Base-by-base conservation (phyloP, 2,888 invertebrate genomes). In the Perdita meconis region DNA sequence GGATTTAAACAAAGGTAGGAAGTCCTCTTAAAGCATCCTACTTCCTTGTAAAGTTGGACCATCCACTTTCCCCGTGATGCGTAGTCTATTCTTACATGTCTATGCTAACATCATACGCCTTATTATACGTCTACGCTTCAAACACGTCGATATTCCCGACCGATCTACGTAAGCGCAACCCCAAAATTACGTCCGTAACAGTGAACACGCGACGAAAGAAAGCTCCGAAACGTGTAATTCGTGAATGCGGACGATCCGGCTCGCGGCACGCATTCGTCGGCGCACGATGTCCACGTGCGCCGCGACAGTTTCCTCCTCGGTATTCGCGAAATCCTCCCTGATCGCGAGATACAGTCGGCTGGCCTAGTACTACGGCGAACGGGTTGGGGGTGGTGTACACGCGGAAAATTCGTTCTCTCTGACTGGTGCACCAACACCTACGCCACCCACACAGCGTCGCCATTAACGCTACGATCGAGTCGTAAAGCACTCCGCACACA, bases 401-500 rank as follows among this genome's bases (percentile, higher is more conserved):
- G 65, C 60, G 59, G 78, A 78, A 78, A 78, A 38, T 59, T 57
- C 64, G 30, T 69, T 47, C 47, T 44, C 72, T 50, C 74, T 51
- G 60, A 61, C 64, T 68, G 34, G 36, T 6, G 63, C 61, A 40
- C 60, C 51, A 44, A 42, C 57, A 51, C 57, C 64, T 16, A 36
- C 56, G 59, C 59, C 3, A 61, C 61, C 30, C 57, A 47, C 61
- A 56, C 69, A 53, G 24, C 40, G 61, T 51, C 47, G 60, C 67
- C 73, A 68, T 78, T 74, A 78, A 80, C 80, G 74, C 69, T 70
- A 38, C 80, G 78, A 73, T 80, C 79, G 79, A 66, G 73, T 78
- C 79, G 79, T 80, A 80, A 80, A 80, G 79, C 78, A 80, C 61
- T 68, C 42, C 68, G n/a, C n/a, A 72, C 78, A 79, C 78, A 64